Evolutionary conservation across 92 coral and sea anemone genomes (phyloP).

Genomic region (Nematostella vectensis): DNA sequence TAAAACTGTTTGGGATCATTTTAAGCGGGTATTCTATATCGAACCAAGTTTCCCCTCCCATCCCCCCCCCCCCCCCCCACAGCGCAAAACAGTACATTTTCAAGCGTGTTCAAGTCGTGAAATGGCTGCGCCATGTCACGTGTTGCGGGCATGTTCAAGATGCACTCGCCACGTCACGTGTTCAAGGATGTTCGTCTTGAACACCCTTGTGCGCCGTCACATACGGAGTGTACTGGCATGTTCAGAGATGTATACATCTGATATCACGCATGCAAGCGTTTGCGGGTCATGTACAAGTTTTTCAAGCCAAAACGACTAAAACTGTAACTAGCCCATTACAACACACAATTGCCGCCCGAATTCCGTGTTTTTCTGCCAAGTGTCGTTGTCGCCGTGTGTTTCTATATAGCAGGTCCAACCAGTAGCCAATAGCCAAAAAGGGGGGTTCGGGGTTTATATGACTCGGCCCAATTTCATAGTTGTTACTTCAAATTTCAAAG

Average conservation of each 20-base stretch:
- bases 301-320: neutral
- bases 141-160: conserved; percentile 3
- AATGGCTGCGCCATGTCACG: conserved; percentile 1
- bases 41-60: too few species aligned
- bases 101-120: conserved; percentile 1
- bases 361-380: neutral
- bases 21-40: too few species aligned
- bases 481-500: too few species aligned
- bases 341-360: neutral
- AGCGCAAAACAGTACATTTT: conserved; percentile 1
- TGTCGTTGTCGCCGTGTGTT: too few species aligned
- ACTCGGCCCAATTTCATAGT: too few species aligned
- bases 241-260: conserved; percentile 1
- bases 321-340: neutral
- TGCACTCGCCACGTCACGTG: conserved; percentile 1
- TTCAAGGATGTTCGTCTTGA: neutral
- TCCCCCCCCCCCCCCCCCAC: too few species aligned
- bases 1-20: too few species aligned
- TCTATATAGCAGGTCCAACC: neutral
- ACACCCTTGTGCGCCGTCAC: neutral
- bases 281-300: neutral
- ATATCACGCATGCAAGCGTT: neutral
- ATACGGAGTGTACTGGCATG: neutral
- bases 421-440: neutral
- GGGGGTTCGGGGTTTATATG: neutral